A percentile compares a stretch with the other conserved stretches of the same genome.
Conservation (phyloP, 2,888 invertebrate species). For the Odontomyia ornata region DNA sequence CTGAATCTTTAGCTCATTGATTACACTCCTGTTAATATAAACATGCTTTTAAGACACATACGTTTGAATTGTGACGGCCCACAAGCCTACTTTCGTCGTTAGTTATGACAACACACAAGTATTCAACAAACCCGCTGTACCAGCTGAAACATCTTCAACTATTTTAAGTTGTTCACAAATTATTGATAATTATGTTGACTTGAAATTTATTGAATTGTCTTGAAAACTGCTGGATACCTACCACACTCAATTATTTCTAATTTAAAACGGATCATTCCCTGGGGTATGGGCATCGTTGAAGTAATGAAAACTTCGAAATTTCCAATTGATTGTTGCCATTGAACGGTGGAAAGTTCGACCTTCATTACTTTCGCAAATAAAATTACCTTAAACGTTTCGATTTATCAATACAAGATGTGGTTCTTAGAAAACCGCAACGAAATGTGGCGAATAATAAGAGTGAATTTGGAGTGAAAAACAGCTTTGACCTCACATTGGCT, state of each 20-base stretch:
- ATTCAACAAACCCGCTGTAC: not conserved
- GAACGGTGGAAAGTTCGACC: slow-evolving; percentile 23
- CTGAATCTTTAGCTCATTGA: too few species aligned
- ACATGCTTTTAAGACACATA: too few species aligned
- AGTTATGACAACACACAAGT: slow-evolving; percentile 5
- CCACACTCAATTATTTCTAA: too few species aligned
- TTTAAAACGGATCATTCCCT: not conserved
- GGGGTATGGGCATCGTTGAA: not conserved
- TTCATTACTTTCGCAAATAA: slow-evolving; percentile 22
- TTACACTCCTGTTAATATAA: too few species aligned
- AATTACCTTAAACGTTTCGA: slow-evolving; percentile 32
- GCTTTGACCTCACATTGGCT: not conserved
- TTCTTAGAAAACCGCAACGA: not conserved
- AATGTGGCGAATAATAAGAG: not conserved
- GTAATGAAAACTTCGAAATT: too few species aligned
- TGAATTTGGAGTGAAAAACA: not conserved
- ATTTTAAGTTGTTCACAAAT: too few species aligned
- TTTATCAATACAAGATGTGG: not conserved
- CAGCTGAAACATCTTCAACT: not conserved
- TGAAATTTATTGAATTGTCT: too few species aligned
- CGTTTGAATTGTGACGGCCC: not conserved
- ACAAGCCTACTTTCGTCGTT: slow-evolving; percentile 24
- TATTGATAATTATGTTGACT: too few species aligned
- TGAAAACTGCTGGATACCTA: too few species aligned
- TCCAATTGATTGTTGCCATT: not conserved